A percentile compares a stretch with the other conserved stretches of the same genome.
These are phyloP conservation scores for Haliaeetus leucogaster DNA, from an alignment of 2,113 vertebrate species.

Conservation along the genomic window DNA sequence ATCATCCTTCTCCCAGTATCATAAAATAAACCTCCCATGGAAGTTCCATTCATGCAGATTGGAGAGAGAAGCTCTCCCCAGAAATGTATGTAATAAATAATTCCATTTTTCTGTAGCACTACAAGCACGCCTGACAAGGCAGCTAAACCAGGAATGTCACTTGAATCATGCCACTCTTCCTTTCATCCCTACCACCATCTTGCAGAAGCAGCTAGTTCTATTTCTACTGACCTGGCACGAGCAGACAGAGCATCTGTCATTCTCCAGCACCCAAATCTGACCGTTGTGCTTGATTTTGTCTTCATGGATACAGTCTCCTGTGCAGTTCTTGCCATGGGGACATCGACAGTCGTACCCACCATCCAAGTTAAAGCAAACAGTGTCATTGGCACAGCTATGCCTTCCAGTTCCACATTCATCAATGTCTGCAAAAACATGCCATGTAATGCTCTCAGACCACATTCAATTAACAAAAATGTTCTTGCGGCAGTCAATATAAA, in stretches of 20 bases:
- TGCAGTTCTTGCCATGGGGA: slow-evolving; percentile 96
- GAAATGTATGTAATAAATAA: neutral
- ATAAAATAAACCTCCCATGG: neutral
- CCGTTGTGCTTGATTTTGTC: slow-evolving; percentile 93
- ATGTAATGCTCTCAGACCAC: neutral
- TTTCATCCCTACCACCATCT: neutral
- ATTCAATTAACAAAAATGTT: slow-evolving; percentile 10
- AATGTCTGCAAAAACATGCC: slow-evolving; percentile 81
- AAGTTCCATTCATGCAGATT: neutral
- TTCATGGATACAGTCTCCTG: slow-evolving; percentile 92
- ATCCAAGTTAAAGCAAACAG: slow-evolving; percentile 97
- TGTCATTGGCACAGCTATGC: slow-evolving; percentile 96
- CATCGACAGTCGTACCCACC: slow-evolving; percentile 98
- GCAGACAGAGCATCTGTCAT: slow-evolving; percentile 94
- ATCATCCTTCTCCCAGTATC: neutral
- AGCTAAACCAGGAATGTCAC: neutral
- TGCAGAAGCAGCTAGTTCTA: neutral
- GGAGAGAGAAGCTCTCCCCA: neutral
- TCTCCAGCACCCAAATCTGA: slow-evolving; percentile 98
- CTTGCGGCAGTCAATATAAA: neutral
- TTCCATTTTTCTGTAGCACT: neutral
- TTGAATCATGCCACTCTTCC: neutral
- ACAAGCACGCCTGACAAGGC: neutral
- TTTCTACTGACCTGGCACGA: slow-evolving; percentile 87
- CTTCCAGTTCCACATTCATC: slow-evolving; percentile 94